Conservation (phyloP, 2,888 invertebrate species). For the Chymomyza procnemis region DNA sequence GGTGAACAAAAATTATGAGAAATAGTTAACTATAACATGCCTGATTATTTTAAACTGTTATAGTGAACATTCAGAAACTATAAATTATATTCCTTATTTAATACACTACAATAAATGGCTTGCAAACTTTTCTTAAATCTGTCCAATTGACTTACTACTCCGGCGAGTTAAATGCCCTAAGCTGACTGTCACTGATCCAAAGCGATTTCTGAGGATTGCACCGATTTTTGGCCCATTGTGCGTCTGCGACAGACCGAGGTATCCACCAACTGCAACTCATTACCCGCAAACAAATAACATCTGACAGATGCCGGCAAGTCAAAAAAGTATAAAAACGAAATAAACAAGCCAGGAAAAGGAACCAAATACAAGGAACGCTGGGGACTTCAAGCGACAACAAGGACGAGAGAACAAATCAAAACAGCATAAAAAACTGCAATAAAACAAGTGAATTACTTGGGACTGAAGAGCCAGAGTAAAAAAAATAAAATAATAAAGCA, state of each 20-base stretch:
- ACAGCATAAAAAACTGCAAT: conserved; percentile 69
- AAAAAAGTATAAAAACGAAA: conserved; percentile 7
- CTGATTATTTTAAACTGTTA: too few species aligned
- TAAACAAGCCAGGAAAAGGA: conserved; percentile 9
- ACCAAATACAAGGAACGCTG: conserved; percentile 12
- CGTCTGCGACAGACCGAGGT: background rate
- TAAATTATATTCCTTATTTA: too few species aligned
- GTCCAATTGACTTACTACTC: too few species aligned
- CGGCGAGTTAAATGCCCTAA: too few species aligned
- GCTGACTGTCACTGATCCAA: too few species aligned
- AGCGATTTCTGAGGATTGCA: background rate
- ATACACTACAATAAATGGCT: too few species aligned
- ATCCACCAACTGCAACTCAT: conserved; percentile 50
- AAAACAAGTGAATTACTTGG: conserved; percentile 62
- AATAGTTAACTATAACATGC: too few species aligned
- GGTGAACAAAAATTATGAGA: too few species aligned
- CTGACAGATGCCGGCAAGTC: conserved; percentile 54
- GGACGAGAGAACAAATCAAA: conserved; percentile 62
- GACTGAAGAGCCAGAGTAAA: conserved; percentile 35
- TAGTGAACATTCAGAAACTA: too few species aligned
- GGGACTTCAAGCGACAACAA: conserved; percentile 17
- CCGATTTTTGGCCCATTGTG: conserved; percentile 29
- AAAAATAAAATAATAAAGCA: conserved; percentile 65
- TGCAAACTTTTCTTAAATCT: too few species aligned
- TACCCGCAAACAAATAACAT: conserved; percentile 48